Conservation (phyloP, 2,797 vertebrate species). For the Parambassis ranga region DNA sequence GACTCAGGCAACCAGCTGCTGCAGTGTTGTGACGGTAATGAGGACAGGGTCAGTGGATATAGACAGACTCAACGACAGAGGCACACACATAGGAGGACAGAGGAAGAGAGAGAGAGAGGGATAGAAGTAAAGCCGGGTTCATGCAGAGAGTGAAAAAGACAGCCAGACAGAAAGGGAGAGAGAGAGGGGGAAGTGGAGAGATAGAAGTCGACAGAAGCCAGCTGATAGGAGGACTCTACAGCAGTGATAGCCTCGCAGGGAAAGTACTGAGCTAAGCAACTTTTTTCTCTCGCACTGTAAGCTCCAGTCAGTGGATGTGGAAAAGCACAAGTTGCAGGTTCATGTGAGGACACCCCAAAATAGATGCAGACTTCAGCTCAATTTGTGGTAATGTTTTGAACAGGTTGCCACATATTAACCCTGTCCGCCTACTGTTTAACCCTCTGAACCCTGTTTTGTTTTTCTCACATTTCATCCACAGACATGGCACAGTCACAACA, state of each 20-base stretch:
- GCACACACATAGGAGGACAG: constrained; percentile 27
- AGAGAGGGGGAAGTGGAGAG: constrained; percentile 17
- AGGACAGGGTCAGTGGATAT: constrained; percentile 68
- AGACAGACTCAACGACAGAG: constrained; percentile 58
- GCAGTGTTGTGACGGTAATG: constrained; percentile 75
- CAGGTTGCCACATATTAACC: constrained; percentile 7
- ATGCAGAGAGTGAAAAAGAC: constrained; percentile 20
- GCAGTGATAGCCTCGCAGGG: constrained; percentile 19
- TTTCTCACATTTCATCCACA: not conserved
- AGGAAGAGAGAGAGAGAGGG: not conserved
- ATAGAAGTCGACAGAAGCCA: constrained; percentile 43
- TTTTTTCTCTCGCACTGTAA: constrained; percentile 28
- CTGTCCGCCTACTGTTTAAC: not conserved
- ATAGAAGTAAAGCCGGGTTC: not conserved
- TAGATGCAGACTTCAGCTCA: not conserved
- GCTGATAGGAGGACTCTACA: constrained; percentile 46
- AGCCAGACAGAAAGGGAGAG: constrained; percentile 6
- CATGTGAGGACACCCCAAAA: not conserved
- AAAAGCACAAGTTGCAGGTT: constrained; percentile 26
- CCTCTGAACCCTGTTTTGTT: not conserved
- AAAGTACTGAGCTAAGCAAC: constrained; percentile 59
- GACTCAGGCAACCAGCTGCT: constrained; percentile 67
- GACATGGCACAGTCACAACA: not conserved
- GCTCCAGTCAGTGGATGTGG: constrained; percentile 13
- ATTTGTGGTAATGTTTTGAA: constrained; percentile 7